phyloP scores from a whole-genome alignment of 2,888 invertebrate species.

The Euplagia quadripunctaria region DNA sequence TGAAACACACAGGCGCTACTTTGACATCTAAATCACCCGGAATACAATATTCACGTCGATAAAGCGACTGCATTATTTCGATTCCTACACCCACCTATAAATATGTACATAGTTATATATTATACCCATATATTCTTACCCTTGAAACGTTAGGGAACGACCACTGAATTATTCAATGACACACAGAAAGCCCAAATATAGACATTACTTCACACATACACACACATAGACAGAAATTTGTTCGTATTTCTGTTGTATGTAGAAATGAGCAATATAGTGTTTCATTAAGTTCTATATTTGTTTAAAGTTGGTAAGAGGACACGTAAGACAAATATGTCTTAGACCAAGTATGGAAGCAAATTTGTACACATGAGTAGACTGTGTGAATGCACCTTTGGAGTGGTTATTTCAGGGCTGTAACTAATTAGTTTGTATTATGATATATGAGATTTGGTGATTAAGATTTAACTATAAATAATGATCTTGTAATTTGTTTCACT shows the following conservation, averaged over 20 bases:
- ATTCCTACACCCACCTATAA: constrained; percentile 61
- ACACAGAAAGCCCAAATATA: constrained; percentile 85
- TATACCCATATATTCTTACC: constrained; percentile 82
- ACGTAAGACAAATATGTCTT: constrained; percentile 84
- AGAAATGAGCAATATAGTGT: constrained; percentile 70
- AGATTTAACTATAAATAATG: constrained; percentile 57
- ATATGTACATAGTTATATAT: constrained; percentile 67
- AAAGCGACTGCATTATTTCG: constrained; percentile 68
- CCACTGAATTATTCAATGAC: constrained; percentile 87
- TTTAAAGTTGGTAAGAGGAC: constrained; percentile 70
- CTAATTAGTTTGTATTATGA: constrained; percentile 73
- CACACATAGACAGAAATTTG: constrained; percentile 62
- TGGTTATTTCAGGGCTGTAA: constrained; percentile 69
- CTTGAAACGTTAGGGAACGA: constrained; percentile 84
- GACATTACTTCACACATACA: constrained; percentile 75
- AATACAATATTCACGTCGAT: constrained; percentile 65
- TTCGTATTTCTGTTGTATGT: constrained; percentile 57
- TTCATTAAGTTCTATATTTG: constrained; percentile 76
- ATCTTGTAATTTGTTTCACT: constrained; percentile 28
- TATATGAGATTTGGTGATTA: constrained; percentile 56
- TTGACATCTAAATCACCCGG: constrained; percentile 48
- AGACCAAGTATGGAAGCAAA: constrained; percentile 77
- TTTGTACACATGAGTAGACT: constrained; percentile 81
- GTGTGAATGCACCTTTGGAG: constrained; percentile 81
- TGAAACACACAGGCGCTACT: constrained; percentile 29